These are phyloP conservation scores for Melinaea marsaeus DNA, from an alignment of 2,888 invertebrate species.

Conservation along the genomic window DNA sequence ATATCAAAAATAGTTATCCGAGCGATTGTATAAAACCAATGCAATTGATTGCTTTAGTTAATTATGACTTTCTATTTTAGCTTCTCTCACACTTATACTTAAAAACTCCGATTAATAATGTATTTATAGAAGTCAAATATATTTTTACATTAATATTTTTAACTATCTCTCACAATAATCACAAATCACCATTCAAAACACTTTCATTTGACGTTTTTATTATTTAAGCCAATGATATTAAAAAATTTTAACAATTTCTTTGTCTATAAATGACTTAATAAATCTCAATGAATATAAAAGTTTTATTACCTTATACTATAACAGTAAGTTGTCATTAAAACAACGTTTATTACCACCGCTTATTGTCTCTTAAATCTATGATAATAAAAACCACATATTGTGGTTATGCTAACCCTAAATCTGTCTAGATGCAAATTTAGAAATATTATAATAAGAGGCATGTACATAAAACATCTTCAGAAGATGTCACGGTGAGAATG, in stretches of 20 bases:
- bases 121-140: neutral
- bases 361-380: neutral
- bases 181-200: neutral
- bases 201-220: neutral
- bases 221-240: neutral
- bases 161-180: too few species aligned
- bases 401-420: too few species aligned
- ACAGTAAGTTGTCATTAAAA: neutral
- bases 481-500: too few species aligned
- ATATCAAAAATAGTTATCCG: too few species aligned
- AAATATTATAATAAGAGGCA: too few species aligned
- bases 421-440: too few species aligned
- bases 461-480: too few species aligned
- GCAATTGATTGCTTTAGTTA: too few species aligned
- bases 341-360: neutral
- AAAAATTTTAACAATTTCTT: neutral
- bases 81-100: too few species aligned
- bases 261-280: conserved; percentile 1
- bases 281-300: neutral
- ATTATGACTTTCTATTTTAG: too few species aligned
- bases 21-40: too few species aligned
- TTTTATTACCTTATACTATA: neutral
- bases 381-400: neutral
- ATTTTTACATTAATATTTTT: neutral
- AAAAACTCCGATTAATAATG: too few species aligned